Conservation (phyloP, 2,113 vertebrate species). For the Channa argus region DNA sequence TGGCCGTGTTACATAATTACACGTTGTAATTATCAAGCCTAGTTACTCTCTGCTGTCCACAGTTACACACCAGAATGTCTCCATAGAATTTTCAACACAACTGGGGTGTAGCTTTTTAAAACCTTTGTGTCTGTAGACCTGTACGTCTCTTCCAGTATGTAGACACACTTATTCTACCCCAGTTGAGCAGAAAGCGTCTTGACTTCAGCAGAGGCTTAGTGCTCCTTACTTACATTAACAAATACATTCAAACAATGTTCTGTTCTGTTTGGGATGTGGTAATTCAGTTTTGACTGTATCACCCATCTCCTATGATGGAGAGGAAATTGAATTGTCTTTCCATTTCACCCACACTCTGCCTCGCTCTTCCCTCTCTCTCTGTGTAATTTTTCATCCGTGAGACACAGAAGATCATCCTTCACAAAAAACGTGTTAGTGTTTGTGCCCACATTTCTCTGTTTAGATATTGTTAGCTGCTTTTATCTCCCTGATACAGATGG, state of each 20-base stretch:
- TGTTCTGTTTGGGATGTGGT: conserved; percentile 32
- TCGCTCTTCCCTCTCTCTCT: neutral
- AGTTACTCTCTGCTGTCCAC: no score
- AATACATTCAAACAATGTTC: conserved; percentile 7
- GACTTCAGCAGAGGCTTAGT: conserved; percentile 12
- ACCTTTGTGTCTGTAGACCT: no score
- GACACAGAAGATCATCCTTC: conserved; percentile 3
- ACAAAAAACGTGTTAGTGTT: neutral
- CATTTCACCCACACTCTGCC: neutral
- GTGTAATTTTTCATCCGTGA: conserved; percentile 4
- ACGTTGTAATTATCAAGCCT: no score
- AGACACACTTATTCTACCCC: no score
- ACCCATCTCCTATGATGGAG: conserved; percentile 36
- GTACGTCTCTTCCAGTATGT: no score
- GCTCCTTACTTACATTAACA: neutral
- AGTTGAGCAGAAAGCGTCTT: neutral
- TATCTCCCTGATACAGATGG: neutral
- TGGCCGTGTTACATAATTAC: no score
- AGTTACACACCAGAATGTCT: no score
- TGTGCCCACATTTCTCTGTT: neutral
- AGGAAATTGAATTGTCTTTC: conserved; percentile 60
- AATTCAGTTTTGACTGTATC: conserved; percentile 51
- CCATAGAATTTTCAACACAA: no score
- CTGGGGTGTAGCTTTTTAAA: no score
- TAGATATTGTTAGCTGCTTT: neutral